Evolutionary conservation across 2,113 vertebrate species (phyloP), one percentile per base, ranked within the genome.

Genomic region (Cephalopholis sonnerati): DNA sequence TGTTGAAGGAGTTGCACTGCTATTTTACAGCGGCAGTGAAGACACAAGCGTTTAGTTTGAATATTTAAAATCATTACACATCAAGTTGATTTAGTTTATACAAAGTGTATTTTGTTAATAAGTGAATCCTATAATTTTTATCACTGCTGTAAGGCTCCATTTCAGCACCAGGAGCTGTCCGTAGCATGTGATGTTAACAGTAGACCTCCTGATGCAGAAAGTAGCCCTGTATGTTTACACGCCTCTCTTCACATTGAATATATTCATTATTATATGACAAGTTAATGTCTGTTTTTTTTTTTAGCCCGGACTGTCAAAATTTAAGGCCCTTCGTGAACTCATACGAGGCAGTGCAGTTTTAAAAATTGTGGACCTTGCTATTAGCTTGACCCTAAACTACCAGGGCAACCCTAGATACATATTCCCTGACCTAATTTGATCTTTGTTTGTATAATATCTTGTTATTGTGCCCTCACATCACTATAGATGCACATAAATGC

Each of bases 101-200:
- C 9, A 2, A 9, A n/a, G 7, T 22, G 11, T 16, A 20, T 59
- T 59, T 36, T 29, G 10, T 44, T 44, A 9, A 44, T 44, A 44
- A 44, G 3, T 44, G 8, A 44, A 36, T 1, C 6, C 6, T 1
- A 36, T 7, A 36, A 7, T 4, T 36, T 36, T 36, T 11, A 44
- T 44, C 6, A 46, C 3, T 36, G 41, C 9, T 32, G 18, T 65
- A 13, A 6, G 24, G 61, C 29, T 6, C 41, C 0, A 46, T 39
- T 77, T 77, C 74, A 77, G 67, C 62, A 77, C 54, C 54, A 67
- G 59, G 67, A 72, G 27, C 73, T 83, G 61, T 81, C 73, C 78
- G 3, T 16, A 66, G 10, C 17, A 44, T n/a, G 5, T 46, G 1
- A 10, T 63, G 16, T 17, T 44, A 44, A 12, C 3, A 36, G 41